Conservation (phyloP, 2,888 invertebrate genomes). For the Julus scandinavius region DNA sequence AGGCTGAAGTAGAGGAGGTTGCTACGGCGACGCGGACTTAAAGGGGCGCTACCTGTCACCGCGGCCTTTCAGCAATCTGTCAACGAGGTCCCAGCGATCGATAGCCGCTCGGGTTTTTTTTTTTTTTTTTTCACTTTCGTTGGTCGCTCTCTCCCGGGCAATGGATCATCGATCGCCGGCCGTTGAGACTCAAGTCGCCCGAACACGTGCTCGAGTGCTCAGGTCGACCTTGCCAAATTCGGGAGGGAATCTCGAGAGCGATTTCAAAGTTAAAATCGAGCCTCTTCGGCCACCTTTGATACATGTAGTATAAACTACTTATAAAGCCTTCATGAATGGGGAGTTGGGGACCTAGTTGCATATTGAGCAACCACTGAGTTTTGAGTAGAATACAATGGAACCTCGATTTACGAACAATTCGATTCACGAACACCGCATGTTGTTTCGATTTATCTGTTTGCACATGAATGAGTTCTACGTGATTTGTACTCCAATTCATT, state of each 20-base stretch:
- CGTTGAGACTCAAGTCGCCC: neutral
- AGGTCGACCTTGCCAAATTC: neutral
- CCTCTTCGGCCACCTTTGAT: neutral
- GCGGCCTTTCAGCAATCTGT: no score
- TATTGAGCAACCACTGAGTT: no score
- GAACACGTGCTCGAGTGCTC: neutral
- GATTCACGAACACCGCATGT: no score
- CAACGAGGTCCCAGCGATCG: neutral
- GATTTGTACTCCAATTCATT: no score
- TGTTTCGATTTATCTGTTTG: no score
- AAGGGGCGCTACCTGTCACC: no score
- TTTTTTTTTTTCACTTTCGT: no score
- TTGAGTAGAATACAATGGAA: no score
- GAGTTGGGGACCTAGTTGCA: neutral
- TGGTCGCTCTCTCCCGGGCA: neutral
- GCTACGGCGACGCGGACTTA: neutral
- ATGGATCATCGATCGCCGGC: neutral
- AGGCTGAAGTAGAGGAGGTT: neutral
- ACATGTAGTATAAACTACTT: no score
- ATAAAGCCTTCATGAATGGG: no score
- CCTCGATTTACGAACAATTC: no score
- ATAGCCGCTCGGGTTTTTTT: neutral
- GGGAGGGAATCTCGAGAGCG: neutral
- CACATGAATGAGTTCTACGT: no score
- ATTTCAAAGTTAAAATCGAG: neutral